Evolutionary conservation across 2,888 invertebrate species (phyloP).

Genomic region (Celastrina argiolus): DNA sequence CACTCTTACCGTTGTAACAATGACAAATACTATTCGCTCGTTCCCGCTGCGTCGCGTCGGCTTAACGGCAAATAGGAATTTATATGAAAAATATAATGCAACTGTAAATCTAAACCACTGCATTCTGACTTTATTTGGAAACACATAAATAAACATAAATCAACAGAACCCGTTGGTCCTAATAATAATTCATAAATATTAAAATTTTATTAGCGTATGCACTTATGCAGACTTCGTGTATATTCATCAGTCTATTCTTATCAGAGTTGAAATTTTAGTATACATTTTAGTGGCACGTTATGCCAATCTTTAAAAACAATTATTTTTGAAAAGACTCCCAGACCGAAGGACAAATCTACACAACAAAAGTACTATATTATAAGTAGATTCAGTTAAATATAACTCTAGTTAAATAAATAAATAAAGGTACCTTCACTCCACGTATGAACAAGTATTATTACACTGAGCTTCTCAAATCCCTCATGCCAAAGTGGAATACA

Average conservation of each 20-base stretch:
- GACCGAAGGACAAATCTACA: background rate
- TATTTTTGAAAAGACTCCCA: background rate
- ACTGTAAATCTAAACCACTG: slow-evolving; percentile 27
- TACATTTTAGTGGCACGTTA: background rate
- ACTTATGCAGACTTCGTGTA: background rate
- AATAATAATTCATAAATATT: slow-evolving; percentile 22
- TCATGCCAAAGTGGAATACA: background rate
- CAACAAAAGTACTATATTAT: background rate
- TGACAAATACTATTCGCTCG: background rate
- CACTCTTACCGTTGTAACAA: slow-evolving; percentile 6
- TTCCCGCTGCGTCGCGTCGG: slow-evolving; percentile 10
- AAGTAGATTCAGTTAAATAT: too few species aligned
- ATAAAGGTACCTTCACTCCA: background rate
- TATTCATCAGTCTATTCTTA: background rate
- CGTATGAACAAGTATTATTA: too few species aligned
- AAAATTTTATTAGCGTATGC: background rate
- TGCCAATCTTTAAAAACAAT: background rate
- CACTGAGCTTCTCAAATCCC: background rate
- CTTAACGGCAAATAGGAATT: slow-evolving; percentile 30
- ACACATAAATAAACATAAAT: too few species aligned
- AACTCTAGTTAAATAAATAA: too few species aligned
- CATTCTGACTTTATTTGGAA: slow-evolving; percentile 27
- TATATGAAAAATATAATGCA: slow-evolving; percentile 31
- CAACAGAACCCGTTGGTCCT: slow-evolving; percentile 18
- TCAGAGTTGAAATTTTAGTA: background rate